Base-by-base conservation (phyloP, 2,888 invertebrate genomes). In the Augiades crinisus region DNA sequence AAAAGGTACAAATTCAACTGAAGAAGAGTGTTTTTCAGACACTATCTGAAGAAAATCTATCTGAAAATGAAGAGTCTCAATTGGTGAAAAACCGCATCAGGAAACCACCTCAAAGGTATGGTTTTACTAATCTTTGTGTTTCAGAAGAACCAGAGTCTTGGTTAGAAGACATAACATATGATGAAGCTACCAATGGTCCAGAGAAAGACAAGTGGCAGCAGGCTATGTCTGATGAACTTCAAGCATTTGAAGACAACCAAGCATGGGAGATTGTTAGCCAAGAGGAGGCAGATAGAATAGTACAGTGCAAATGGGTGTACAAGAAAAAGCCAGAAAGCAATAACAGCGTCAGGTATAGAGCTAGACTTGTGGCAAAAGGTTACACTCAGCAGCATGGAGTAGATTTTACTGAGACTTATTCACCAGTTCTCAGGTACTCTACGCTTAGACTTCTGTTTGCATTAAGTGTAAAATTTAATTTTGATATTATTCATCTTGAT, bases 221-320 rank as follows among this genome's bases (percentile, higher is more conserved):
- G 13, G 60, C 60, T 0, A 59, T 64, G 55, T 5, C 33, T 14
- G 52, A 63, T 7, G 60, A 64, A 37, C 21, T 62, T 4, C 22
- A 61, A 12, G 44, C 58, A 2, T 59, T 64, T 36, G 37, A 57
- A 3, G 56, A 64, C 0, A 59, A 55, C 14, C 5, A 60, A 41
- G 58, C 62, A 1, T 63, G 62, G 63, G 59, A 58, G 17, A 3
- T 62, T 0, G 59, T 62, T 2, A 49, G 52, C 10, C 36, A 10
- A 34, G 19, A 33, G 33, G 46, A 22, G 12, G 43, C 16, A 14
- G 27, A 36, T 16, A 49, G 24, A 38, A 54, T 62, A 16, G 58
- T 61, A n/a, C 37, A 61, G 53, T 52, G 54, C 38, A 61, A 56
- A 46, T 62, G 61, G 58, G 62, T 59, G 19, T 56, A 52, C 30